Percentiles rank a stretch among this genome's conserved stretches.
These are phyloP conservation scores for Dreissena rostriformis DNA, from an alignment of 1,140 invertebrate genomes.

Conservation along the genomic window DNA sequence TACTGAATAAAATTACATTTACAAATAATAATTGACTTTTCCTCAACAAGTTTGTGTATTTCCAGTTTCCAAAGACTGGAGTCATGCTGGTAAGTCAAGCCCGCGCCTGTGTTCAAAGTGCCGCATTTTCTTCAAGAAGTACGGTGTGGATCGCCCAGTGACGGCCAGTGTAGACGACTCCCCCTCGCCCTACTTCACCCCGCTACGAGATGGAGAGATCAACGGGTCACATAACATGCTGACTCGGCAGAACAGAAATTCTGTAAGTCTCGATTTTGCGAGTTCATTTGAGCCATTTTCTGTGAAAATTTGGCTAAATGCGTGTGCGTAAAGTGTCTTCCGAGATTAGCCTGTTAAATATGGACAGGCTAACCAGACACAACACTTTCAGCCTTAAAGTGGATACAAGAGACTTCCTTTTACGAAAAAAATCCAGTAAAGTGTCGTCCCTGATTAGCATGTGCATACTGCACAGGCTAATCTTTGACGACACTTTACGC, in stretches of 20 bases:
- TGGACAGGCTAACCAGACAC: too few species aligned
- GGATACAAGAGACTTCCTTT: too few species aligned
- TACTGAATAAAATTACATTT: too few species aligned
- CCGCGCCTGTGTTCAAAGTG: slow-evolving; percentile 90
- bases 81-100: slow-evolving; percentile 88
- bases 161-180: slow-evolving; percentile 69
- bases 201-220: slow-evolving; percentile 85
- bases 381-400: too few species aligned
- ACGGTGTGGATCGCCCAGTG: slow-evolving; percentile 85
- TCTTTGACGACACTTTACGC: too few species aligned
- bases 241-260: slow-evolving; percentile 81
- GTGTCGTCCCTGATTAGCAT: too few species aligned
- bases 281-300: too few species aligned
- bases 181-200: slow-evolving; percentile 86
- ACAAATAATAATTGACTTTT: background rate
- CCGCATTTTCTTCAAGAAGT: slow-evolving; percentile 91
- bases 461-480: too few species aligned
- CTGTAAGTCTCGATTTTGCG: slow-evolving; percentile 60
- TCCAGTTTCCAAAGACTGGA: slow-evolving; percentile 88
- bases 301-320: too few species aligned
- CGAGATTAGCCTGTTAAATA: too few species aligned
- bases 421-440: too few species aligned
- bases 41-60: slow-evolving; percentile 34
- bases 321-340: too few species aligned
- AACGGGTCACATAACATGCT: slow-evolving; percentile 84